Percentiles rank a stretch among this genome's conserved stretches.
These are phyloP conservation scores for Mohoua ochrocephala DNA, from an alignment of 2,113 vertebrate genomes.

Conservation along the genomic window DNA sequence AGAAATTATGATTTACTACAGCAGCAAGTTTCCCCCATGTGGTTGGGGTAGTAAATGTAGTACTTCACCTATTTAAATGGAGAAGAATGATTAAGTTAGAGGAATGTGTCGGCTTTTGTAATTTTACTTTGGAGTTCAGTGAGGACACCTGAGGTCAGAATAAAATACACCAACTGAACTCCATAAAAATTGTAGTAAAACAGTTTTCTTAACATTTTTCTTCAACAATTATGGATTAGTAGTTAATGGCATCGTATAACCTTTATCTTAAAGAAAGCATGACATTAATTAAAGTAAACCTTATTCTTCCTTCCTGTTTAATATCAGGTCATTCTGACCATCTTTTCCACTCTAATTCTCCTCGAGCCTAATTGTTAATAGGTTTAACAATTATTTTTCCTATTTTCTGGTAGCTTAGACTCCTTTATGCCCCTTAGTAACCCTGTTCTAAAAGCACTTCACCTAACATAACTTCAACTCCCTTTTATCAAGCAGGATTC, in stretches of 20 bases:
- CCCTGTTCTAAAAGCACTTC: neutral
- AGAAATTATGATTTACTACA: neutral
- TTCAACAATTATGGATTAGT: neutral
- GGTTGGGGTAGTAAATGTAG: neutral
- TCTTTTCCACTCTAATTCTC: conserved; percentile 15
- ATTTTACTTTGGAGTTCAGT: neutral
- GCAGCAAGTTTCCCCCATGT: neutral
- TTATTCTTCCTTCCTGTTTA: neutral
- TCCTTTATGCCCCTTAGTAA: neutral
- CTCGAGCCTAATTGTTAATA: neutral
- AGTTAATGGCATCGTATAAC: neutral
- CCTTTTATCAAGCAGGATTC: neutral
- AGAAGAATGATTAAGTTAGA: neutral
- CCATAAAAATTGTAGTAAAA: neutral
- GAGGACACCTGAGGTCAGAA: neutral
- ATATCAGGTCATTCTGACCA: conserved; percentile 18
- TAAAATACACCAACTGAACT: neutral
- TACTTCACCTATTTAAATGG: neutral
- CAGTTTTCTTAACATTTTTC: neutral
- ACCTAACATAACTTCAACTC: neutral
- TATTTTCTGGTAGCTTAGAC: neutral
- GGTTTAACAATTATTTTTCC: neutral
- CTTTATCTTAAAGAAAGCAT: conserved; percentile 10
- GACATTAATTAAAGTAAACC: conserved; percentile 24
- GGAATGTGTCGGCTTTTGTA: neutral